Conservation (phyloP, 1,140 invertebrate species). For the Pachyrhynchus sulphureomaculatus region DNA sequence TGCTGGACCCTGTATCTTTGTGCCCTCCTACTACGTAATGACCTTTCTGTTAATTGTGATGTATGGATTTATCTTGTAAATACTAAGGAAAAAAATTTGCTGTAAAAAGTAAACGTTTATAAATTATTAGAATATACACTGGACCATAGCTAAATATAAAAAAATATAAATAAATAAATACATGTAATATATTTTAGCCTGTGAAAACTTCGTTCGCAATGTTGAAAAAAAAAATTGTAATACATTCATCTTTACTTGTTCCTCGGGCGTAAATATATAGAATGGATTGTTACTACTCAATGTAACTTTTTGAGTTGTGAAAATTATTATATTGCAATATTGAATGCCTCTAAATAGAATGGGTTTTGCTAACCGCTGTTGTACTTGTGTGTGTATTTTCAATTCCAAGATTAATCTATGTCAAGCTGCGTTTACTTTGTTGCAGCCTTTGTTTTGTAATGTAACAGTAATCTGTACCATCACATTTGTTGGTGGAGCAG, state of each 20-base stretch:
- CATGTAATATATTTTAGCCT: constrained; percentile 2
- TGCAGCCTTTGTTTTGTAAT: too few species aligned
- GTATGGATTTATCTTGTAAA: constrained; percentile 12
- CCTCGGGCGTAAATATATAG: not conserved
- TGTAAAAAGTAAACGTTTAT: constrained; percentile 24
- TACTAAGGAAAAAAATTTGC: constrained; percentile 14
- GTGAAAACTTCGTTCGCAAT: not conserved
- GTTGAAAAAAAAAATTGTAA: not conserved
- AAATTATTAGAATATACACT: constrained; percentile 22
- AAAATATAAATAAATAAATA: not conserved
- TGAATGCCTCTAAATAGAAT: constrained; percentile 25
- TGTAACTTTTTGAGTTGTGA: constrained; percentile 24
- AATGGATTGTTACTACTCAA: constrained; percentile 20
- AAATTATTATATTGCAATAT: constrained; percentile 26
- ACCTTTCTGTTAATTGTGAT: not conserved
- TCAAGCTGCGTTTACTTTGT: too few species aligned
- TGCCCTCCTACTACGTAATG: not conserved
- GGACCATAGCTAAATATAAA: constrained; percentile 18
- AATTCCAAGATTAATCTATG: too few species aligned
- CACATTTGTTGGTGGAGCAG: too few species aligned
- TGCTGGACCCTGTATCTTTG: not conserved
- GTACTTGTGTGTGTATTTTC: too few species aligned
- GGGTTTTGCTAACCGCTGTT: constrained; percentile 23
- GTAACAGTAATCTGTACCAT: too few species aligned
- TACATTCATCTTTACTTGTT: not conserved